phyloP scores from a whole-genome alignment of 2,888 invertebrate genomes.

The Hipparchia sbordonii region DNA sequence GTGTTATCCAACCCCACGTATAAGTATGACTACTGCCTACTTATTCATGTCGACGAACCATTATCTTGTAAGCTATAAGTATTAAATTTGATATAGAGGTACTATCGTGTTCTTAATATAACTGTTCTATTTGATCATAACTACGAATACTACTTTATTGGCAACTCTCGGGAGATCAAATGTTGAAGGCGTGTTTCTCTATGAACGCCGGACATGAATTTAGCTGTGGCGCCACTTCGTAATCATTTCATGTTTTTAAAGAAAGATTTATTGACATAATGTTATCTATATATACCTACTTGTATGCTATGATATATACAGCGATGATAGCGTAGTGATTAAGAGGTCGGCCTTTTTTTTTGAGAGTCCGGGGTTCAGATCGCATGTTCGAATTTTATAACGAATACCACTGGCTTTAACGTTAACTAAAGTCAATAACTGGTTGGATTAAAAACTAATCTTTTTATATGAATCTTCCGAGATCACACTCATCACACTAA shows the following conservation, averaged over 20 bases:
- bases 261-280: slow-evolving; percentile 18
- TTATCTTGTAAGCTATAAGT: slow-evolving; percentile 50
- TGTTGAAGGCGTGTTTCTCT: slow-evolving; percentile 36
- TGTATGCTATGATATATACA: neutral
- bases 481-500: no score
- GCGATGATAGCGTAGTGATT: no score
- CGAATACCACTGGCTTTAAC: no score
- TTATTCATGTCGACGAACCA: slow-evolving; percentile 53
- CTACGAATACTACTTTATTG: slow-evolving; percentile 39
- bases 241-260: slow-evolving; percentile 21
- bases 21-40: slow-evolving; percentile 37
- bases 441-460: no score
- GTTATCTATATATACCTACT: neutral
- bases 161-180: slow-evolving; percentile 31
- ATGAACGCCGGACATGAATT: slow-evolving; percentile 23
- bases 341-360: no score
- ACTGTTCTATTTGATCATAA: slow-evolving; percentile 49
- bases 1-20: slow-evolving; percentile 38
- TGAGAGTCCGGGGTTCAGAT: no score
- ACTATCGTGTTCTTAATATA: slow-evolving; percentile 49
- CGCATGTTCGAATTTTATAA: no score
- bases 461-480: no score
- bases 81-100: slow-evolving; percentile 49
- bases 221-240: slow-evolving; percentile 31
- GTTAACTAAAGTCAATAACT: no score